Conservation (phyloP, 1,140 invertebrate genomes). For the Heterodera carotae region DNA sequence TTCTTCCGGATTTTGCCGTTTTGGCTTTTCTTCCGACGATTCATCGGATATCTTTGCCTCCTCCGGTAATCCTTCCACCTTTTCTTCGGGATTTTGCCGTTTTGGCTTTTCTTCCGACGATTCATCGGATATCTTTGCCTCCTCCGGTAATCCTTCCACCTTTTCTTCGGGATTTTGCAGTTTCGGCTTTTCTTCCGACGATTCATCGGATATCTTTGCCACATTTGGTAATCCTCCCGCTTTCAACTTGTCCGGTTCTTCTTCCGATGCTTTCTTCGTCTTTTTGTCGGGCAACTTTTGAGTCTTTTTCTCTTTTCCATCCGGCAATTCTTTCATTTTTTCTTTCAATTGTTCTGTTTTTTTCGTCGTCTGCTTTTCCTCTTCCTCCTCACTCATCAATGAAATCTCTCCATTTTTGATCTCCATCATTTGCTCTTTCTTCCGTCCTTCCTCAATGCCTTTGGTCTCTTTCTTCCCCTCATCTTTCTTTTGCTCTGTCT, state of each 20-base stretch:
- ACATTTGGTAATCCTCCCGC: not conserved
- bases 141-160: not conserved
- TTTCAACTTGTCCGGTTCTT: not conserved
- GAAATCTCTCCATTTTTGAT: not conserved
- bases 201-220: not conserved
- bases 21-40: not conserved
- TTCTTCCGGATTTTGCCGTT: constrained; percentile 9
- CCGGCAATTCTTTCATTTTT: not conserved
- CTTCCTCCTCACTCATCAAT: constrained; percentile 9
- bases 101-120: not conserved
- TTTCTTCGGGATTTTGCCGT: not conserved
- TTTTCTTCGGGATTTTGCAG: not conserved
- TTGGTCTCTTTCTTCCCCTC: not conserved
- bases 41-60: not conserved
- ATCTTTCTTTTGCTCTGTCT: not conserved
- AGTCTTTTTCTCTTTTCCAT: not conserved
- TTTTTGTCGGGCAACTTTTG: not conserved
- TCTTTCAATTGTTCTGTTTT: not conserved
- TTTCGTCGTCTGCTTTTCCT: not conserved
- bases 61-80: not conserved
- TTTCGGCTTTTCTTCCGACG: not conserved
- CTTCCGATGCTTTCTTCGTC: not conserved
- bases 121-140: not conserved
- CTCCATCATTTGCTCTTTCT: too few relatives aligned
- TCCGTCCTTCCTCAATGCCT: too few relatives aligned